Evolutionary conservation across 2,113 vertebrate genomes (phyloP), one percentile per base, ranked within the genome.

Genomic region (Pterocles gutturalis): DNA sequence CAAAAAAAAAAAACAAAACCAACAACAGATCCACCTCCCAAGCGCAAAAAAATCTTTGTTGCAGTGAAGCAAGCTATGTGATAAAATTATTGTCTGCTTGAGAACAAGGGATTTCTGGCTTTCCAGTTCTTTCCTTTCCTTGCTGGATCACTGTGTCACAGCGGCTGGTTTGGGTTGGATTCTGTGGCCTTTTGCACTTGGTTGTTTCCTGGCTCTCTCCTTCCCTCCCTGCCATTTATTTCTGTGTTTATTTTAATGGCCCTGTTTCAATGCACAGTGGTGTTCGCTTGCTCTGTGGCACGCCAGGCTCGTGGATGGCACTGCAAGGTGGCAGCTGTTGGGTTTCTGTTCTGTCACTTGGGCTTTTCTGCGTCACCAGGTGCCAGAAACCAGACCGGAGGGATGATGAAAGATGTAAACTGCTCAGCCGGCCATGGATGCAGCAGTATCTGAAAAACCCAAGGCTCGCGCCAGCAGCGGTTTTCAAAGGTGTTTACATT

Each of bases 291-390:
- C 66, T 79, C 69, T 33, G 48, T 57, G 36, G 22, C 17, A 3
- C 25, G 53, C 82, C 53, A 38, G 62, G 19, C 71, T 90, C 1
- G 0, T 66, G 38, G 71, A 20, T 65, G 58, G 34, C 62, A 34
- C 51, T n/a, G 57, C 60, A 18, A 0, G 0, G 11, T 88, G 87
- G 48, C 75, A 95, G 93, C 70, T 93, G 78, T 38, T 90, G 79
- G 57, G 61, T 29, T 91, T 34, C 51, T 72, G 19, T 64, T 45
- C 41, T 69, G 84, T 95, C 87, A 19, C 57, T 69, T 53, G 79
- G 75, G 36, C 54, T 93, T 88, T 94, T 95, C 93, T 93, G 87
- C 95, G 51, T 92, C 78, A n/a, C 79, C 46, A 76, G 38, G 34
- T 81, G 75, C 51, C 46, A 55, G 57, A 87, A 91, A 49, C 10